phyloP scores from a whole-genome alignment of 92 coral and sea anemone species.

The Palythoa grandiflora region DNA sequence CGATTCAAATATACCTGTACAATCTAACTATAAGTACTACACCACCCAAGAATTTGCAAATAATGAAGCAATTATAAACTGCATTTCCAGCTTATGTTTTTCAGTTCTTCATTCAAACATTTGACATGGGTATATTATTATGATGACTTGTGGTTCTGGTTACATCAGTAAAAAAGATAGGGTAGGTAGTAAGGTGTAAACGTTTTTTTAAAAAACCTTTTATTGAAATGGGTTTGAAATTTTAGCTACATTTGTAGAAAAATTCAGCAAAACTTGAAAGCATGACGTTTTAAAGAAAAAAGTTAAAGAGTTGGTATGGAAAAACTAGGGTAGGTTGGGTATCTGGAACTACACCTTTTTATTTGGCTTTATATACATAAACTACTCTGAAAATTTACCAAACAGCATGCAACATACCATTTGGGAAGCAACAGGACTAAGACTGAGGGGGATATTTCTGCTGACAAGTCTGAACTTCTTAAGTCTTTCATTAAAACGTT shows the following conservation, averaged over 20 bases:
- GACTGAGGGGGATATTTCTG: conserved; percentile 39
- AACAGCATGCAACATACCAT: conserved; percentile 39
- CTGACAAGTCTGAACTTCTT: conserved; percentile 40
- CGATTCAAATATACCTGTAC: conserved; percentile 1
- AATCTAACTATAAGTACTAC: conserved; percentile 48
- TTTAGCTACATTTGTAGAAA: no score
- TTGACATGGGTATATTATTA: not conserved
- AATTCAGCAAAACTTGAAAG: no score
- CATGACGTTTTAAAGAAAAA: no score
- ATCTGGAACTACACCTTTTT: no score
- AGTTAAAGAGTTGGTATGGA: no score
- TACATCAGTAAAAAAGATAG: no score
- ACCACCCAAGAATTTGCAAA: conserved; percentile 59
- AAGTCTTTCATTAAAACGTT: conserved; percentile 45
- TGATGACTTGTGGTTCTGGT: not conserved
- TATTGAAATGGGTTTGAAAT: no score
- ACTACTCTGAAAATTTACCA: conserved; percentile 36
- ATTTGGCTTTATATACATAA: conserved; percentile 7
- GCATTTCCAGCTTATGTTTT: conserved; percentile 18
- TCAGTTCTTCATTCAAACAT: not conserved
- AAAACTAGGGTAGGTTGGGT: no score
- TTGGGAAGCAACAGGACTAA: conserved; percentile 29
- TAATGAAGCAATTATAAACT: conserved; percentile 41
- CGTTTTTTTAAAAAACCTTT: no score
- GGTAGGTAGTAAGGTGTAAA: no score